Evolutionary conservation across 2,797 vertebrate genomes (phyloP).

Genomic region (Enteromius treurensis): DNA sequence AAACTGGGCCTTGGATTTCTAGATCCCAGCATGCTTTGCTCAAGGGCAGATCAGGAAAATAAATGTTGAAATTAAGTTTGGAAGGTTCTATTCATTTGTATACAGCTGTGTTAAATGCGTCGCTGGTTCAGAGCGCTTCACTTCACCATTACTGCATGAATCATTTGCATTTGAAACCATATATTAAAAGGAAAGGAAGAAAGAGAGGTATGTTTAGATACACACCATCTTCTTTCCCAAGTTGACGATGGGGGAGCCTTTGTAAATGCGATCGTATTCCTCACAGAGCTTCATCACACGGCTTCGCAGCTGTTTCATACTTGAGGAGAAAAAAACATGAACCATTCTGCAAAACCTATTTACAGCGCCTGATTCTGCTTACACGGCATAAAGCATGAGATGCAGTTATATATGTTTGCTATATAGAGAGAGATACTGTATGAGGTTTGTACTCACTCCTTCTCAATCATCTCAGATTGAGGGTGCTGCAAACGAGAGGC

Average conservation of each 20-base stretch:
- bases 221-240: slow-evolving; percentile 90
- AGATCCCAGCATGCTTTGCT: no score
- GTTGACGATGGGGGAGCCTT: slow-evolving; percentile 80
- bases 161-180: not conserved
- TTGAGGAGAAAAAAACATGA: not conserved
- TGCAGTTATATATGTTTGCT: not conserved
- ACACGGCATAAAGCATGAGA: not conserved
- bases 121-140: no score
- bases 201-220: not conserved
- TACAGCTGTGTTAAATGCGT: not conserved
- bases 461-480: slow-evolving; percentile 94
- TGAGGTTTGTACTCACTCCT: slow-evolving; percentile 82
- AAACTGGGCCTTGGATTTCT: no score
- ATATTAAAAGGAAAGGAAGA: not conserved
- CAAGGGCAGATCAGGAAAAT: no score
- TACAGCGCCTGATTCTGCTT: not conserved
- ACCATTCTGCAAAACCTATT: not conserved
- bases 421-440: slow-evolving; percentile 40
- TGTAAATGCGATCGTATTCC: slow-evolving; percentile 91
- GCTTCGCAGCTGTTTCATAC: slow-evolving; percentile 90
- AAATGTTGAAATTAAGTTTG: no score
- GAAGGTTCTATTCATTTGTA: no score
- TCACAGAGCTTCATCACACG: slow-evolving; percentile 81
- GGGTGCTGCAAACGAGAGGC: slow-evolving; percentile 89
- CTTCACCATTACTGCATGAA: not conserved